Conservation (phyloP, 2,113 vertebrate genomes). For the Gnathochromis pfefferi region DNA sequence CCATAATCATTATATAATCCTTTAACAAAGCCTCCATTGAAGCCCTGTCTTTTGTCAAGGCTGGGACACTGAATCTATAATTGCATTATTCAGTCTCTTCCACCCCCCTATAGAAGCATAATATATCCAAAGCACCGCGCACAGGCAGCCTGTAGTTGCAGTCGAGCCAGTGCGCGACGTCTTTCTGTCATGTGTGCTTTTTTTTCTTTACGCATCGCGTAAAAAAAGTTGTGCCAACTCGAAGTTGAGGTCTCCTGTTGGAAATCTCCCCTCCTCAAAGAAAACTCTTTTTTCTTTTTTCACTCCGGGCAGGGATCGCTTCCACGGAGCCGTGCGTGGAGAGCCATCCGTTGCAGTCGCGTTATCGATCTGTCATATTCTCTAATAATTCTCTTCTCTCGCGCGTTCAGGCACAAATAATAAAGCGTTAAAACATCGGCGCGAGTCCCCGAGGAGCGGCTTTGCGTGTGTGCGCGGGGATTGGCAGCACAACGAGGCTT, state of each 20-base stretch:
- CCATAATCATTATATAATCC: conserved; percentile 99
- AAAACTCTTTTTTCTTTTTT: conserved; percentile 62
- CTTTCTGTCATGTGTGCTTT: background rate
- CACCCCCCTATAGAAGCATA: conserved; percentile 76
- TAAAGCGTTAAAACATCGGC: conserved; percentile 85
- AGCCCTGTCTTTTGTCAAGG: conserved; percentile 94
- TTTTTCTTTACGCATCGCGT: conserved; percentile 48
- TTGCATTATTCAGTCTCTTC: conserved; percentile 87
- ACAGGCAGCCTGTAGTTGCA: conserved; percentile 59
- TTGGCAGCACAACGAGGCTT: conserved; percentile 97
- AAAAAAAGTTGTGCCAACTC: conserved; percentile 80
- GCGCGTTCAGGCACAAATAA: conserved; percentile 83
- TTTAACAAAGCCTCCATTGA: conserved; percentile 98
- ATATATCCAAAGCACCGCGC: conserved; percentile 75
- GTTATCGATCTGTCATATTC: conserved; percentile 89
- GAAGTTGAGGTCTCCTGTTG: conserved; percentile 76
- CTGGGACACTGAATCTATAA: conserved; percentile 94
- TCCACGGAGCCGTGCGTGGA: conserved; percentile 70
- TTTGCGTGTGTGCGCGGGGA: conserved; percentile 81
- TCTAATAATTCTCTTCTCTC: conserved; percentile 86
- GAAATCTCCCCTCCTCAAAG: conserved; percentile 40
- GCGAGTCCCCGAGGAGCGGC: conserved; percentile 84
- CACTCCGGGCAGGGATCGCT: conserved; percentile 71
- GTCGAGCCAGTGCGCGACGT: conserved; percentile 67
- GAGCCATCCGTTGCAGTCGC: conserved; percentile 74